Evolutionary conservation across 30 jellyfish, hydroid and myxozoan species (phyloP).

Genomic region (Nemopilema nomurai): DNA sequence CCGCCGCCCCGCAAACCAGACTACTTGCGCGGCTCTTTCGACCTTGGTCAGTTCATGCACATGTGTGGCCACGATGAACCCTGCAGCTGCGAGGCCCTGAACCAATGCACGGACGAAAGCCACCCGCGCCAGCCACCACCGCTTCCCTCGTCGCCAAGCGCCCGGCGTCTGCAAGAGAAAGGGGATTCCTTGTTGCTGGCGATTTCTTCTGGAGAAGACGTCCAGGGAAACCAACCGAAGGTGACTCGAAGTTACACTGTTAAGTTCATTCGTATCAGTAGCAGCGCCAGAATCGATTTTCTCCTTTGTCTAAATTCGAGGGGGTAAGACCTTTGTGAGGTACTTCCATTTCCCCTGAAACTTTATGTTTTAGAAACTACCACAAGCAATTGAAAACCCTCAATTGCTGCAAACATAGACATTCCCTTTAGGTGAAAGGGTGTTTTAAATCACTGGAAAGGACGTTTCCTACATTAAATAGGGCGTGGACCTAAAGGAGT

Average conservation of each 20-base stretch:
- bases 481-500: too few relatives aligned
- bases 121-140: constrained; percentile 52
- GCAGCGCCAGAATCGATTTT: too few relatives aligned
- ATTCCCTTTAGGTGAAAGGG: too few relatives aligned
- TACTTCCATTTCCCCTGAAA: too few relatives aligned
- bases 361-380: too few relatives aligned
- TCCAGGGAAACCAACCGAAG: not conserved
- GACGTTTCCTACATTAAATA: too few relatives aligned
- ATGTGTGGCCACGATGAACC: not conserved
- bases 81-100: not conserved
- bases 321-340: too few relatives aligned
- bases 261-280: too few relatives aligned
- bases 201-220: constrained; percentile 54
- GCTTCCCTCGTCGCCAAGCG: constrained; percentile 24
- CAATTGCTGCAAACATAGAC: too few relatives aligned
- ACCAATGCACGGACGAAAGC: constrained; percentile 39
- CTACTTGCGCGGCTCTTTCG: constrained; percentile 51
- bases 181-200: constrained; percentile 33
- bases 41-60: constrained; percentile 23
- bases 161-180: not conserved
- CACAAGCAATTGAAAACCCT: too few relatives aligned
- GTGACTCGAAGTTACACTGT: not conserved
- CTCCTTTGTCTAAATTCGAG: too few relatives aligned
- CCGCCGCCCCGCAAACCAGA: constrained; percentile 62
- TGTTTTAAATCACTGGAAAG: too few relatives aligned